These are phyloP conservation scores for Bufo bufo DNA, from an alignment of 2,113 vertebrate genomes.

Conservation along the genomic window DNA sequence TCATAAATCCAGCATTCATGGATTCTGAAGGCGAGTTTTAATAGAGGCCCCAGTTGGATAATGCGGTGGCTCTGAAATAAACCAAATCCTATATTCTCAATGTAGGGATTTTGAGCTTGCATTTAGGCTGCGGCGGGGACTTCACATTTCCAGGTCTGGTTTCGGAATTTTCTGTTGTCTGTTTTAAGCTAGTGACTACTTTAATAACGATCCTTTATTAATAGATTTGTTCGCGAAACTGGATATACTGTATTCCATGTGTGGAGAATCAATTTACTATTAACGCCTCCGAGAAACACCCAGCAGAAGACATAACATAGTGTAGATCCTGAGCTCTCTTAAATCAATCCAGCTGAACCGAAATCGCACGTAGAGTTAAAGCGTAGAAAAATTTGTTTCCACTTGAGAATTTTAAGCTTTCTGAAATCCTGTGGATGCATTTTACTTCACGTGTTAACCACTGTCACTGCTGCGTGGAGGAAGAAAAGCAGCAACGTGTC, in stretches of 20 bases:
- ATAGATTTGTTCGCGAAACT: slow-evolving; percentile 57
- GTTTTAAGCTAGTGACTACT: slow-evolving; percentile 40
- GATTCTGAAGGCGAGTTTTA: slow-evolving; percentile 8
- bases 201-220: slow-evolving; percentile 54
- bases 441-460: slow-evolving; percentile 33
- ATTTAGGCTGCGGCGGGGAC: background rate
- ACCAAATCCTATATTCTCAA: slow-evolving; percentile 25
- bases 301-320: slow-evolving; percentile 41
- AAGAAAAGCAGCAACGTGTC: background rate
- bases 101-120: slow-evolving; percentile 4
- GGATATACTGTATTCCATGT: slow-evolving; percentile 47
- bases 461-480: background rate
- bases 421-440: slow-evolving; percentile 18
- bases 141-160: background rate
- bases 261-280: slow-evolving; percentile 57
- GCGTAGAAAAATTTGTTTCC: slow-evolving; percentile 37
- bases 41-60: slow-evolving; percentile 33
- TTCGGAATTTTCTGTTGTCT: slow-evolving; percentile 22
- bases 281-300: slow-evolving; percentile 47
- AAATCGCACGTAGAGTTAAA: slow-evolving; percentile 20
- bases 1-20: slow-evolving; percentile 45
- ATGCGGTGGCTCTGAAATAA: slow-evolving; percentile 14
- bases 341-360: slow-evolving; percentile 50
- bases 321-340: slow-evolving; percentile 28
- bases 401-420: slow-evolving; percentile 43